Conservation (phyloP, 2,888 invertebrate species). For the Zootermopsis nevadensis region DNA sequence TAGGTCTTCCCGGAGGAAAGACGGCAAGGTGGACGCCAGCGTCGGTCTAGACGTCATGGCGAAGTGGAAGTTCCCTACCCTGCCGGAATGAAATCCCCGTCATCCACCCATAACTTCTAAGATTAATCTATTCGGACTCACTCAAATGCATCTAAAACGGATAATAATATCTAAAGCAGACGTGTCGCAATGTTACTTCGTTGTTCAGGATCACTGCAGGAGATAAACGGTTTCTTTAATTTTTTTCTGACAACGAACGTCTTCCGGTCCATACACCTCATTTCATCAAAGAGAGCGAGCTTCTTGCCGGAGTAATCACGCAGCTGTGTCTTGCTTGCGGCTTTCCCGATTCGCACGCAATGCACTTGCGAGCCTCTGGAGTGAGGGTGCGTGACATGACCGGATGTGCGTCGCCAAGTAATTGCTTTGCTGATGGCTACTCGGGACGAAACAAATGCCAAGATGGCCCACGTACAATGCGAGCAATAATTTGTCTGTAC, state of each 20-base stretch:
- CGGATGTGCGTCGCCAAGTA: neutral
- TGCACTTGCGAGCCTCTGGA: neutral
- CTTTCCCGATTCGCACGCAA: neutral
- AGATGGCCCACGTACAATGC: neutral
- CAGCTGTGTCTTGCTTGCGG: neutral
- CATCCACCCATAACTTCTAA: too few relatives aligned
- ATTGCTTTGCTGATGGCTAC: neutral
- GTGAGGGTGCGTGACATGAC: neutral
- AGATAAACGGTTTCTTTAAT: too few relatives aligned
- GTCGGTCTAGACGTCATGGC: too few relatives aligned
- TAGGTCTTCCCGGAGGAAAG: too few relatives aligned
- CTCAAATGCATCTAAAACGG: too few relatives aligned
- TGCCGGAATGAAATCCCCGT: too few relatives aligned
- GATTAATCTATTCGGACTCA: too few relatives aligned
- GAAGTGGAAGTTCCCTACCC: too few relatives aligned
- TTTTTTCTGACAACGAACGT: neutral
- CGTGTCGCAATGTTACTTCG: too few relatives aligned
- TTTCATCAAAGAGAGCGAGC: neutral
- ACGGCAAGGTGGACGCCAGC: too few relatives aligned
- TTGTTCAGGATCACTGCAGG: too few relatives aligned
- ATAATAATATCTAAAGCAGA: too few relatives aligned
- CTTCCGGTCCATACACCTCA: neutral
- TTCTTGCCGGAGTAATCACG: neutral
- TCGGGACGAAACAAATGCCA: neutral
- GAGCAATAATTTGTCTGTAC: neutral